Evolutionary conservation across 2,797 vertebrate species (phyloP), one percentile per base, ranked within the genome.

Genomic region (Oreonectes daqikongensis): DNA sequence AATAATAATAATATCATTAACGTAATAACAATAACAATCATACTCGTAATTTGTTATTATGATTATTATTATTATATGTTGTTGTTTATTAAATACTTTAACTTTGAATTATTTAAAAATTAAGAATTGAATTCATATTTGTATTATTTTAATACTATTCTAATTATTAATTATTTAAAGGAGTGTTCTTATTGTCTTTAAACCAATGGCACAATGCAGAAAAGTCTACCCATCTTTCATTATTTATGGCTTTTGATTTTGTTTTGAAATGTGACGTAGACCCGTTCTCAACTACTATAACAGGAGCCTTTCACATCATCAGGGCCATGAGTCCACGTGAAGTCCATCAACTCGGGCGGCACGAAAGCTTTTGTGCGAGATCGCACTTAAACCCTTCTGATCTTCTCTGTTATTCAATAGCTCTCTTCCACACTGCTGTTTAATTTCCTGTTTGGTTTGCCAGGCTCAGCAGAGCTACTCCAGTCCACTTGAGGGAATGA

Each of bases 391-490:
- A 22, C 53, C 24, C 11, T 5, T 53, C n/a, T 55, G 24, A 55
- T 55, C 53, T 57, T 57, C 24, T 57, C 22, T 6, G 12, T 57
- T 28, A 57, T 28, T 57, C 12, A 15, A 26, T 5, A 14, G 53
- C 53, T 28, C 24, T 57, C 14, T 57, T 68, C 26, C 65, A 32
- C 18, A 22, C 18, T 17, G n/a, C 26, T 50, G 48, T 68, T 50
- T 68, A 68, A 32, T 67, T 48, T 67, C 17, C 44, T 24, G 24
- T 57, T 55, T 55, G 52, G 52, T 24, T 55, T 55, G 9, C 22
- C 22, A 55, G 52, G 22, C 52, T 15, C 53, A 14, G 24, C 24
- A 20, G 15, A 53, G n/a, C 28, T 53, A 20, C 48, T 55, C 7
- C 50, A 53, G 14, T 32, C 12, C 48, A 24, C 28, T 69, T 15